A percentile compares a stretch with the other conserved stretches of the same genome.
Evolutionary conservation across 2,888 invertebrate species (phyloP).

Genomic region (Drosophila neotestacea): DNA sequence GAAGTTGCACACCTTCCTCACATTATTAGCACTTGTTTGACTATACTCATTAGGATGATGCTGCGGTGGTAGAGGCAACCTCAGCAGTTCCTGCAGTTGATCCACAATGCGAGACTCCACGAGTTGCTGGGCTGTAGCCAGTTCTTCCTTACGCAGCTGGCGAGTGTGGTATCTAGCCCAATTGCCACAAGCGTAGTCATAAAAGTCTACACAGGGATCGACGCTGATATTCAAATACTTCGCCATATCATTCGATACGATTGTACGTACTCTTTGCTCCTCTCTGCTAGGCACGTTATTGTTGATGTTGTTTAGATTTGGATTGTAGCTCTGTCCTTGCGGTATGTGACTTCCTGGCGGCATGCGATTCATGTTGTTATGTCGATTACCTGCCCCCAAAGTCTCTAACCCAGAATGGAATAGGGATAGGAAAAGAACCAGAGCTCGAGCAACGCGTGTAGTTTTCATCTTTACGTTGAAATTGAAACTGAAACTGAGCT

Average conservation of each 20-base stretch:
- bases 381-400: conserved; percentile 3
- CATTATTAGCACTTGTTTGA: conserved; percentile 39
- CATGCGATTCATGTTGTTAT: conserved; percentile 42
- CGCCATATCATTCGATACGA: conserved; percentile 52
- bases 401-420: conserved; percentile 2
- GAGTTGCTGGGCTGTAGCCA: conserved; percentile 61
- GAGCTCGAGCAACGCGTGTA: conserved; percentile 34
- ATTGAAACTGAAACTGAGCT: conserved; percentile 49
- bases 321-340: conserved; percentile 9
- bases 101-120: conserved; percentile 61
- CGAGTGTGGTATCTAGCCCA: conserved; percentile 70
- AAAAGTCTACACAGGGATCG: conserved; percentile 83
- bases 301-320: conserved; percentile 2
- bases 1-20: conserved; percentile 74
- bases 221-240: conserved; percentile 75
- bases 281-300: conserved; percentile 36
- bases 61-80: conserved; percentile 44
- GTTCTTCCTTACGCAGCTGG: conserved; percentile 49
- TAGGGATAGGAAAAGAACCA: conserved; percentile 7
- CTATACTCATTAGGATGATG: conserved; percentile 47
- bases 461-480: conserved; percentile 57
- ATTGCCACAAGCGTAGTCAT: conserved; percentile 82
- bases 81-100: conserved; percentile 66
- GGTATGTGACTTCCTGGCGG: neutral
- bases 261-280: conserved; percentile 44